Conservation (phyloP, 2,888 invertebrate genomes). For the Hypsopygia costalis region DNA sequence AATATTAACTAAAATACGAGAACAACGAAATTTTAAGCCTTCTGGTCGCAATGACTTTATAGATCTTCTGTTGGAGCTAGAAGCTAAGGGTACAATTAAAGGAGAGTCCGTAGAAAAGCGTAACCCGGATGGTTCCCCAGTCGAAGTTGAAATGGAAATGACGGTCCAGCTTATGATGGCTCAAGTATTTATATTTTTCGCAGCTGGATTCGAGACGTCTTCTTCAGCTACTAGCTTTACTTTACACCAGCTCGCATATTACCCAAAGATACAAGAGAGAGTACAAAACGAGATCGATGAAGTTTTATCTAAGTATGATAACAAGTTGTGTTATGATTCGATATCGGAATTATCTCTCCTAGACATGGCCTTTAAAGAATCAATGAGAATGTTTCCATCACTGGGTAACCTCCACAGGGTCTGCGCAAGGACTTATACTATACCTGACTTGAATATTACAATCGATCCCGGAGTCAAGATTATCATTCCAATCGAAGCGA, state of each 20-base stretch:
- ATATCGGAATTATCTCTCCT: slow-evolving; percentile 44
- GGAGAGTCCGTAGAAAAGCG: slow-evolving; percentile 49
- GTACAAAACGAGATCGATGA: slow-evolving; percentile 54
- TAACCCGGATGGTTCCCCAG: slow-evolving; percentile 39
- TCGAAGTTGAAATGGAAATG: slow-evolving; percentile 40
- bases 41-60: slow-evolving; percentile 47
- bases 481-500: slow-evolving; percentile 46
- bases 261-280: slow-evolving; percentile 52
- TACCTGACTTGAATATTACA: slow-evolving; percentile 39
- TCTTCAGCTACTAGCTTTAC: slow-evolving; percentile 58
- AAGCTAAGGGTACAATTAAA: slow-evolving; percentile 40
- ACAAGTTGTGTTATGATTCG: slow-evolving; percentile 51
- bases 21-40: slow-evolving; percentile 45
- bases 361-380: slow-evolving; percentile 48
- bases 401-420: slow-evolving; percentile 42
- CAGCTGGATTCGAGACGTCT: slow-evolving; percentile 71
- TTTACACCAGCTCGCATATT: slow-evolving; percentile 54
- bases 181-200: slow-evolving; percentile 56
- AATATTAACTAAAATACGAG: slow-evolving; percentile 37
- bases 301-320: slow-evolving; percentile 41
- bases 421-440: slow-evolving; percentile 37
- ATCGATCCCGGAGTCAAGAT: slow-evolving; percentile 53
- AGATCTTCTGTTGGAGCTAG: slow-evolving; percentile 31
- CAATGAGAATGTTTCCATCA: slow-evolving; percentile 49
- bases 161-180: slow-evolving; percentile 38